phyloP scores from a whole-genome alignment of 2,888 invertebrate species.

The Carterocephalus palaemon region DNA sequence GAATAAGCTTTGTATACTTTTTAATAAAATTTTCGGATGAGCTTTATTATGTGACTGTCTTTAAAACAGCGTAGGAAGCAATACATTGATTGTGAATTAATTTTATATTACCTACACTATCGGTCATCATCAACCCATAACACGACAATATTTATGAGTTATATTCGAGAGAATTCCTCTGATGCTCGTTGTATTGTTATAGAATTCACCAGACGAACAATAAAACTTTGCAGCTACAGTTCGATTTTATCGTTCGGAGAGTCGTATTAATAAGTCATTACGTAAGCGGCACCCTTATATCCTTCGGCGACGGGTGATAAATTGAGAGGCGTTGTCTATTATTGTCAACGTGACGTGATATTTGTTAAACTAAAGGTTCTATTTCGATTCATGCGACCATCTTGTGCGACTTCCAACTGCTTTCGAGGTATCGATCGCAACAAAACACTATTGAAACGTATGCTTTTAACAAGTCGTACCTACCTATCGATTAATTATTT shows the following conservation, averaged over 20 bases:
- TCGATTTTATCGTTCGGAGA: slow-evolving; percentile 1
- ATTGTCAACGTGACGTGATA: slow-evolving; percentile 53
- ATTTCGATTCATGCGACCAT: background rate
- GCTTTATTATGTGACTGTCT: background rate
- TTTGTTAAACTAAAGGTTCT: slow-evolving; percentile 44
- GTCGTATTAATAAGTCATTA: slow-evolving; percentile 10
- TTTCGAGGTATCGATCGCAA: too few species aligned
- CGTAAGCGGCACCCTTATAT: background rate
- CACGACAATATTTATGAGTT: too few species aligned
- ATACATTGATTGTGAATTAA: slow-evolving; percentile 6
- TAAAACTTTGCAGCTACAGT: background rate
- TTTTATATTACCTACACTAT: too few species aligned
- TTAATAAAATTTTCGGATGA: slow-evolving; percentile 5
- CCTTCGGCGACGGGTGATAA: slow-evolving; percentile 32
- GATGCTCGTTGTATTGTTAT: slow-evolving; percentile 7
- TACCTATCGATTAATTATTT: too few species aligned
- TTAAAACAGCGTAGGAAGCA: background rate
- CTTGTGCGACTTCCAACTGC: too few species aligned
- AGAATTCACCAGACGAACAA: background rate
- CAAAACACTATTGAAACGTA: too few species aligned
- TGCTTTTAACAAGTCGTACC: too few species aligned
- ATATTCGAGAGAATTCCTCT: slow-evolving; percentile 5
- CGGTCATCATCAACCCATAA: too few species aligned
- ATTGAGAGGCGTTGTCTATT: slow-evolving; percentile 44
- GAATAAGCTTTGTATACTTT: slow-evolving; percentile 11